Base-by-base conservation (phyloP, 2,797 vertebrate genomes). In the Diceros bicornis region DNA sequence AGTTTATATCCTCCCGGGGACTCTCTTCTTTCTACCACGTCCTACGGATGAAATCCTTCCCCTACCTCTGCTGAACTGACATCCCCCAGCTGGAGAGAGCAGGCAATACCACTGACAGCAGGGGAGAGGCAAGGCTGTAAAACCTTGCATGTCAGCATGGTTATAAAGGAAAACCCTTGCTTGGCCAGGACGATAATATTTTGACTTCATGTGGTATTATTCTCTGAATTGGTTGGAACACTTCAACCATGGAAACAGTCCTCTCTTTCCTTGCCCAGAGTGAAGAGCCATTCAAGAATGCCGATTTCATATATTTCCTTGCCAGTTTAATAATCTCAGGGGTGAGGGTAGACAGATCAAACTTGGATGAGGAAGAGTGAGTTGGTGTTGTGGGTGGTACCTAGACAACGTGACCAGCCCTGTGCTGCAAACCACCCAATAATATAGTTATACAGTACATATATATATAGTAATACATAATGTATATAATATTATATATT, bases 201-300 rank as follows among this genome's bases (percentile, higher is more conserved):
- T 97, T 97, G 86, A 96, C 86, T 96, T 97, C 84, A 78, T 94
- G 92, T 88, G 96, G 89, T 96, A 96, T 97, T 97, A 97, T 96
- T 96, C 94, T 98, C 90, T 97, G 93, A 98, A 91, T 78, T 93
- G 96, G 75, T 88, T 97, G 92, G 96, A 97, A 91, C 55, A 52
- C 41, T 96, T 90, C 83, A 81, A 27, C 66, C 47, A 88, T 91
- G 96, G 93, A 97, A 97, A 93, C 27, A 94, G 96, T 77, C 77
- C 55, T 83, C 52, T 75, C 34, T 77, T 97, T n/a, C 84, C 97
- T 72, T 97, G 89, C 94, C 97, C 94, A 44, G 96, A 87, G 55
- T 94, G 91, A 92, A 88, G 61, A 95, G 61, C 66, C 71, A 93
- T 72, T 97, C 95, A 94, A 95, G 89, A 96, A 97, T 94, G 96